phyloP scores from a whole-genome alignment of 2,113 vertebrate genomes.

The Planiliza haematocheilus region DNA sequence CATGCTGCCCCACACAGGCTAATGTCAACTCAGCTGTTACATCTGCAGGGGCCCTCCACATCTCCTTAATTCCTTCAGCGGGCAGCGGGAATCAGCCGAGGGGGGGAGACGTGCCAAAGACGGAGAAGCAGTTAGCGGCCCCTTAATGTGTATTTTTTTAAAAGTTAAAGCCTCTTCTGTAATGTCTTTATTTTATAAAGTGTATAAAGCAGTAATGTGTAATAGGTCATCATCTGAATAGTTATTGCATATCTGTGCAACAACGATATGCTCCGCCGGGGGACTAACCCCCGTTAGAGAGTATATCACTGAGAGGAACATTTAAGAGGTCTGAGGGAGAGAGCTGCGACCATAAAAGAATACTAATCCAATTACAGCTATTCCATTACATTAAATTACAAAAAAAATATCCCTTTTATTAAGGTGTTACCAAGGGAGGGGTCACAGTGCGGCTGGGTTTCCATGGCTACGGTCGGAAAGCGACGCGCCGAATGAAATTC shows the following conservation, averaged over 20 bases:
- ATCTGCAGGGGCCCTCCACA: slow-evolving; percentile 68
- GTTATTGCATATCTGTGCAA: slow-evolving; percentile 26
- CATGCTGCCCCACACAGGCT: slow-evolving; percentile 62
- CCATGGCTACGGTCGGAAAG: slow-evolving; percentile 68
- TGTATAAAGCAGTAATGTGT: slow-evolving; percentile 13
- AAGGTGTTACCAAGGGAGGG: slow-evolving; percentile 60
- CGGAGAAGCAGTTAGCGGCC: slow-evolving; percentile 52
- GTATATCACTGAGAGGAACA: slow-evolving; percentile 46
- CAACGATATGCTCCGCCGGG: slow-evolving; percentile 33
- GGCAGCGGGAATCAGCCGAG: slow-evolving; percentile 57
- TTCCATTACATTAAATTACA: slow-evolving; percentile 67
- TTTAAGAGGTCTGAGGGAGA: slow-evolving; percentile 67
- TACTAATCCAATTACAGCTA: slow-evolving; percentile 72
- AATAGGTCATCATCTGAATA: slow-evolving; percentile 34
- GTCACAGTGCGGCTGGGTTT: slow-evolving; percentile 53
- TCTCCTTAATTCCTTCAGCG: slow-evolving; percentile 71
- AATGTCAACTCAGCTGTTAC: slow-evolving; percentile 72
- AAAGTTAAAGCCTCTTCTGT: slow-evolving; percentile 28
- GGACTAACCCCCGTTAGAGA: slow-evolving; percentile 29
- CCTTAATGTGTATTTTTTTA: slow-evolving; percentile 15
- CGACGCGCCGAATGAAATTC: slow-evolving; percentile 62
- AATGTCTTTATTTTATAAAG: background rate
- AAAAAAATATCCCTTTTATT: slow-evolving; percentile 66
- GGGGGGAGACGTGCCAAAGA: slow-evolving; percentile 54
- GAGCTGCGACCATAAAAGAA: slow-evolving; percentile 62